Conservation (phyloP, 2,888 invertebrate genomes). For the Holacanthella duospinosa region DNA sequence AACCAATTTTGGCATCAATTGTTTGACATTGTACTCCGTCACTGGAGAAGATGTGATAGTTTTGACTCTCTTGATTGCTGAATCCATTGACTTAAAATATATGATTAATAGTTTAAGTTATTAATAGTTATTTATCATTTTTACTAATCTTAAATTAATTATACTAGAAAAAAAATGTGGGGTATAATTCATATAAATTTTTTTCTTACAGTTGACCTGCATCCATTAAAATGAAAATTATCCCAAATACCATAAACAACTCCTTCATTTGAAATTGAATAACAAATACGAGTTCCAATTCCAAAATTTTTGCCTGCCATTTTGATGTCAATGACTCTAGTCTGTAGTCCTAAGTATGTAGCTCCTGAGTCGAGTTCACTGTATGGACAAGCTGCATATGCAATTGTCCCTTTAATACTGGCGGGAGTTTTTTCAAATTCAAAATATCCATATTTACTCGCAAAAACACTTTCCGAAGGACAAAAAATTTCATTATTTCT, state of each 20-base stretch:
- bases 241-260: no score
- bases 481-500: no score
- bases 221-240: no score
- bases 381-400: background rate
- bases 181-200: no score
- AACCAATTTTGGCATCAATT: background rate
- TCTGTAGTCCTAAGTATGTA: background rate
- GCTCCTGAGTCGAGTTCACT: background rate
- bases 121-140: no score
- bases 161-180: no score
- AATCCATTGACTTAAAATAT: background rate
- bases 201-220: no score
- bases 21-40: background rate
- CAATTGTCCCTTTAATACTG: background rate
- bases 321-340: background rate
- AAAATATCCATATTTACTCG: no score
- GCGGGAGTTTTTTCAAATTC: no score
- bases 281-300: background rate
- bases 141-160: no score
- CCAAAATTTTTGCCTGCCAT: background rate
- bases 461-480: no score
- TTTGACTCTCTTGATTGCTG: background rate
- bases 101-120: background rate
- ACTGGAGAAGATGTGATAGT: background rate
- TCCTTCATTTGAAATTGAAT: background rate